Evolutionary conservation across 2,888 invertebrate genomes (phyloP).

Genomic region (Liposcelis brunnea): DNA sequence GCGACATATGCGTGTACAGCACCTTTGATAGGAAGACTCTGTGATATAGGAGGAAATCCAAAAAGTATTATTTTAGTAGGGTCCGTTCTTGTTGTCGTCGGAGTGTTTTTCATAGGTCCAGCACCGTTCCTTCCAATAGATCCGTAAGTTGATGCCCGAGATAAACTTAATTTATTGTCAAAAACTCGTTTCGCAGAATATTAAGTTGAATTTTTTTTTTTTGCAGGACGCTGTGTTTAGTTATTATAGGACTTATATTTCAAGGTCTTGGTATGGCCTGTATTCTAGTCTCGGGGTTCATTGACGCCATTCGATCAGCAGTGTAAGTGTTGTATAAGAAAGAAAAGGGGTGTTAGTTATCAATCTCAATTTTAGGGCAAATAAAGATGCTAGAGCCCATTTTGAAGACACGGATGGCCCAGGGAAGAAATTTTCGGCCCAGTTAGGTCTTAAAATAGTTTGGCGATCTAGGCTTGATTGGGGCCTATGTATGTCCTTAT

Average conservation of each 20-base stretch:
- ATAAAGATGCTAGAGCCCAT: too few species aligned
- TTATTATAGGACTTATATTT: constrained; percentile 25
- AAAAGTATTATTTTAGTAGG: constrained; percentile 24
- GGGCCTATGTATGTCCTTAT: too few species aligned
- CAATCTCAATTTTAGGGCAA: too few species aligned
- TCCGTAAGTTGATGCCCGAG: constrained; percentile 20
- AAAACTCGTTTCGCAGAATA: too few species aligned
- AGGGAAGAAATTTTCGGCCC: too few species aligned
- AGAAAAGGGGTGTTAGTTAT: too few species aligned
- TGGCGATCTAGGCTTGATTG: too few species aligned
- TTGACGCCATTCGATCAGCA: constrained; percentile 30
- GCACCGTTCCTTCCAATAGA: constrained; percentile 24
- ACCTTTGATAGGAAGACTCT: constrained; percentile 28
- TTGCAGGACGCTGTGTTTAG: constrained; percentile 18
- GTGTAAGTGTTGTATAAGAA: constrained; percentile 24
- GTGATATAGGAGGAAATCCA: constrained; percentile 26
- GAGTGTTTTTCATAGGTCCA: constrained; percentile 31
- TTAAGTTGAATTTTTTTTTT: constrained; percentile 19
- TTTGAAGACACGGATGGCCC: too few species aligned
- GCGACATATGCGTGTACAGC: constrained; percentile 29
- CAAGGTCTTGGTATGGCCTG: constrained; percentile 32
- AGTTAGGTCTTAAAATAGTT: too few species aligned
- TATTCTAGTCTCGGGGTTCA: constrained; percentile 33
- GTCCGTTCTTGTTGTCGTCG: constrained; percentile 22
- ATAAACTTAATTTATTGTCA: constrained; percentile 6